A percentile compares a stretch with the other conserved stretches of the same genome.
Conservation (phyloP, 2,797 vertebrate genomes). For the Taeniopygia guttata region DNA sequence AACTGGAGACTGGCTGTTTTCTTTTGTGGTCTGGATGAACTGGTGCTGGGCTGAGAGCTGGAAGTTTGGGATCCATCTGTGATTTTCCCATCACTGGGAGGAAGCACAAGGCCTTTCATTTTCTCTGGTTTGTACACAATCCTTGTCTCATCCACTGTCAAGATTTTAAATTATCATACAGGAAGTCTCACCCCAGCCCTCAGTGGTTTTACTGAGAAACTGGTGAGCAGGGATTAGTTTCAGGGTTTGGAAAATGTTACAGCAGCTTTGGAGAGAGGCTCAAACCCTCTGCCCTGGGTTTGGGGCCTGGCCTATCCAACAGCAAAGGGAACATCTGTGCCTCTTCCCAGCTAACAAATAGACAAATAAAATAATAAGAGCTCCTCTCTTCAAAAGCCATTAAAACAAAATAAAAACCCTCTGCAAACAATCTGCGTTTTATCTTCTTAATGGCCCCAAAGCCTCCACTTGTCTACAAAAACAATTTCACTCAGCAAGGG, state of each 20-base stretch:
- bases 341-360: constrained; percentile 6
- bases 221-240: background rate
- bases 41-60: background rate
- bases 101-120: background rate
- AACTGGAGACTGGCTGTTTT: background rate
- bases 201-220: background rate
- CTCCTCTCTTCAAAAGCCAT: background rate
- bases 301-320: background rate
- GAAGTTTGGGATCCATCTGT: background rate
- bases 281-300: background rate
- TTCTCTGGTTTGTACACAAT: background rate
- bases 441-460: constrained; percentile 49
- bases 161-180: background rate
- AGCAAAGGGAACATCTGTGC: background rate
- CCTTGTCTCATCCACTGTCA: background rate
- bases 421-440: constrained; percentile 43
- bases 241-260: background rate
- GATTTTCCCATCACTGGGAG: background rate
- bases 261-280: background rate
- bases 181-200: background rate
- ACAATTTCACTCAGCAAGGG: constrained; percentile 37
- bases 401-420: background rate
- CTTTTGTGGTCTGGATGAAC: background rate
- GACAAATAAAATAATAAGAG: background rate
- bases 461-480: constrained; percentile 34